Percentiles rank a stretch among this genome's conserved stretches.
Evolutionary conservation across 2,888 invertebrate species (phyloP).

Genomic region (Lapara coniferarum): DNA sequence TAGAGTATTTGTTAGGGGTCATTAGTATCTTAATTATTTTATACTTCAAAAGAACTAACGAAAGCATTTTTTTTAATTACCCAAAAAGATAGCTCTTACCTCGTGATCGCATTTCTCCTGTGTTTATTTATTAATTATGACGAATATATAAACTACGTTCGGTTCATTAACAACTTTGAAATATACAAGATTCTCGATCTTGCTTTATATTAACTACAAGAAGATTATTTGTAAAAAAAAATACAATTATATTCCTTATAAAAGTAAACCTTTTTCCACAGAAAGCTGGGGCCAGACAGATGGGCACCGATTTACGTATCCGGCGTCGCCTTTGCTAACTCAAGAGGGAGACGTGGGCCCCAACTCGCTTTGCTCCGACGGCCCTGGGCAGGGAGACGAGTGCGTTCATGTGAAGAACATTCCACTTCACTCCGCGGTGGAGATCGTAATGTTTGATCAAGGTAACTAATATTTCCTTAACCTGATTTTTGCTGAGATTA

Average conservation of each 20-base stretch:
- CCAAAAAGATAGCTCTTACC: not conserved
- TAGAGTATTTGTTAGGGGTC: not conserved
- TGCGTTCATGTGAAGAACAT: conserved; percentile 89
- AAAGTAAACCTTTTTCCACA: conserved; percentile 46
- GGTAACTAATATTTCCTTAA: conserved; percentile 71
- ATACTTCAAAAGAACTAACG: not conserved
- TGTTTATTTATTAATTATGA: not conserved
- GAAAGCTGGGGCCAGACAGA: conserved; percentile 85
- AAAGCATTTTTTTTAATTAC: not conserved
- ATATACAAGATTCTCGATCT: no score
- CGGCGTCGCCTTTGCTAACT: conserved; percentile 90
- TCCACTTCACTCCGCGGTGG: conserved; percentile 87
- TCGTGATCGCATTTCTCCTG: not conserved
- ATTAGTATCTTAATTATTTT: not conserved
- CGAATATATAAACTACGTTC: no score
- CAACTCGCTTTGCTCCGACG: conserved; percentile 78
- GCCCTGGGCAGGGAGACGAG: conserved; percentile 75
- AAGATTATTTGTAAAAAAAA: no score
- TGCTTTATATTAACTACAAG: no score
- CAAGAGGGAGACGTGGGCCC: conserved; percentile 85
- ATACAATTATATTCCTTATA: not conserved
- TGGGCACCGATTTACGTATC: conserved; percentile 89
- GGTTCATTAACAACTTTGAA: no score
- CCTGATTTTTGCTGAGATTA: not conserved
- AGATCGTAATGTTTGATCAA: conserved; percentile 89